Conservation (phyloP, 2,797 vertebrate genomes). For the Phoebastria nigripes region DNA sequence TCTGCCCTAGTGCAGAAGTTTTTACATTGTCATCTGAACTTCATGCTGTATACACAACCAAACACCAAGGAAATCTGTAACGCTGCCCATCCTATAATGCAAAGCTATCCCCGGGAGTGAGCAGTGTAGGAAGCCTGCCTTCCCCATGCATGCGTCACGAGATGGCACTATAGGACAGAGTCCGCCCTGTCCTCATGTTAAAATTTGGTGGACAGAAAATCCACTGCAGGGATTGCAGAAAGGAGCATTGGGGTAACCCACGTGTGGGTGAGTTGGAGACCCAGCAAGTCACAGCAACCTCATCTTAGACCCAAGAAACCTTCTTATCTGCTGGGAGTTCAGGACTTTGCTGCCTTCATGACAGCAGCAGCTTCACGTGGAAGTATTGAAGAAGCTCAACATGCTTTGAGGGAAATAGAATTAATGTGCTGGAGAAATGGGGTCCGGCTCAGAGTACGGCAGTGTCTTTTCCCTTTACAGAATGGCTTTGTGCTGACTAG, state of each 20-base stretch:
- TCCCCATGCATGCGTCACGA: fast-evolving
- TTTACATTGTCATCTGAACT: fast-evolving
- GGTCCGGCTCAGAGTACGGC: background rate
- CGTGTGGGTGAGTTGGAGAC: fast-evolving
- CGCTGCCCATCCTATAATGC: fast-evolving
- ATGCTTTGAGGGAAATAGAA: background rate
- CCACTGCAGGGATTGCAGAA: too few species aligned
- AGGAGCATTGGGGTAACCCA: background rate
- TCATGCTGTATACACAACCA: fast-evolving
- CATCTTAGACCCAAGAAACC: too few species aligned
- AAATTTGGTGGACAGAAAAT: background rate
- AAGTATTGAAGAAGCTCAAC: fast-evolving
- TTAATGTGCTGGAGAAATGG: background rate
- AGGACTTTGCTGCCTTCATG: fast-evolving
- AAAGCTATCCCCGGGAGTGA: background rate
- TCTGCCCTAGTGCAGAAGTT: background rate
- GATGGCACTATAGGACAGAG: background rate
- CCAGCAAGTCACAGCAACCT: background rate
- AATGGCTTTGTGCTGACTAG: background rate
- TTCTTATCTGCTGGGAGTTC: background rate
- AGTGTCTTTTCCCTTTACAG: too few species aligned
- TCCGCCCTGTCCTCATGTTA: background rate
- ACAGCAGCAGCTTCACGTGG: background rate
- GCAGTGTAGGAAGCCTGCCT: fast-evolving
- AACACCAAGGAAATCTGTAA: background rate